A percentile compares a stretch with the other conserved stretches of the same genome.
Evolutionary conservation across 2,797 vertebrate species (phyloP).

Genomic region (Poeciliopsis paucimaculata): DNA sequence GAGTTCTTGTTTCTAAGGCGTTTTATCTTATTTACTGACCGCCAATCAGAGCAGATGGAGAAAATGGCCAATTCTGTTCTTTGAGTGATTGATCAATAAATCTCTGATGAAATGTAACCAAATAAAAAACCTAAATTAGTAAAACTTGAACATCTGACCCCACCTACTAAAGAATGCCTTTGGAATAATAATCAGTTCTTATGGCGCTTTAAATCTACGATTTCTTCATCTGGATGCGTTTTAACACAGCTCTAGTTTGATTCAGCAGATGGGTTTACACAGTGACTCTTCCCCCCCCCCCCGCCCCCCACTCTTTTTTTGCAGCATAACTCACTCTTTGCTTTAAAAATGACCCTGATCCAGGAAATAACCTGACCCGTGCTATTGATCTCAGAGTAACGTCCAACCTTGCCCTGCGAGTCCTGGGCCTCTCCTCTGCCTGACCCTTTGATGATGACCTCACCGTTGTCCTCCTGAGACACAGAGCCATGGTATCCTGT

Average conservation of each 20-base stretch:
- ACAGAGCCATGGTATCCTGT: constrained; percentile 69
- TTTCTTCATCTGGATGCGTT: not conserved
- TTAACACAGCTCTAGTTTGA: not conserved
- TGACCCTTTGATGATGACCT: constrained; percentile 69
- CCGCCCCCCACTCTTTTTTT: constrained; percentile 8
- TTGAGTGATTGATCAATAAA: not conserved
- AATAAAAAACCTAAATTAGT: not conserved
- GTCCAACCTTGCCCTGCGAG: constrained; percentile 36
- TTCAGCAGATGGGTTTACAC: not conserved
- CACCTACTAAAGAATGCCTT: not conserved
- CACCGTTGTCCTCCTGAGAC: constrained; percentile 65
- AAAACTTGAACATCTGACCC: not conserved
- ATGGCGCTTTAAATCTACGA: not conserved
- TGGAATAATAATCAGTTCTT: not conserved
- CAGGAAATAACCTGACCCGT: constrained; percentile 41
- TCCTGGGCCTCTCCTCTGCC: constrained; percentile 58
- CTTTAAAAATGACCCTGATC: constrained; percentile 10
- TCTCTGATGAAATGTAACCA: not conserved
- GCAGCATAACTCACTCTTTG: not conserved
- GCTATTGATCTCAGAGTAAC: constrained; percentile 50
- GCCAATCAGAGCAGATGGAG: not conserved
- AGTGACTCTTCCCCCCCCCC: not conserved
- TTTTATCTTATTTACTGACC: not conserved
- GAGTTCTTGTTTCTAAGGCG: not conserved
- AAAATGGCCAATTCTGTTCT: not conserved